A percentile compares a stretch with the other conserved stretches of the same genome.
These are phyloP conservation scores for Melanotaenia pygmaea DNA, from an alignment of 2,797 vertebrate species.

Conservation along the genomic window DNA sequence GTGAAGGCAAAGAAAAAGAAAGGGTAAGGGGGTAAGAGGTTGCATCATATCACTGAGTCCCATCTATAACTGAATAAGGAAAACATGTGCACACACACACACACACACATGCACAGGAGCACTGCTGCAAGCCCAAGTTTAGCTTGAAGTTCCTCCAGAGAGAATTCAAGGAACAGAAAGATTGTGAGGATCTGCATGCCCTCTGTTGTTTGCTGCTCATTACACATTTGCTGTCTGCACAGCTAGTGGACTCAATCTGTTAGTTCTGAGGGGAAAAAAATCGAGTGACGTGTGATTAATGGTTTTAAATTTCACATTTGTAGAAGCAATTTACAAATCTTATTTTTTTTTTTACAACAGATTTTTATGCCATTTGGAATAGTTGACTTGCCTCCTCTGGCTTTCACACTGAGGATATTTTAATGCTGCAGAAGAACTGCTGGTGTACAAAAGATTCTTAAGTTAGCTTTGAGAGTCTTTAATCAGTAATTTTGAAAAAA, in stretches of 20 bases:
- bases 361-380: background rate
- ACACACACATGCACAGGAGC: background rate
- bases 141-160: constrained; percentile 19
- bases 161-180: constrained; percentile 19
- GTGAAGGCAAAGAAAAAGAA: constrained; percentile 46
- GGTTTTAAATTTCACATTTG: background rate
- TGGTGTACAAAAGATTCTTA: background rate
- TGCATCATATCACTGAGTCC: constrained; percentile 36
- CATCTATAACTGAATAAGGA: constrained; percentile 35
- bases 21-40: constrained; percentile 63
- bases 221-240: background rate
- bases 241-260: background rate
- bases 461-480: background rate
- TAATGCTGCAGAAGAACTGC: background rate
- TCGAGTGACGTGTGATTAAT: background rate
- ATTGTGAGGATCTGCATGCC: background rate
- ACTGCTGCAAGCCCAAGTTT: constrained; percentile 38
- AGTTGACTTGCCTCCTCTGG: background rate
- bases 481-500: background rate
- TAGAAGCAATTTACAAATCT: background rate
- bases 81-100: constrained; percentile 11
- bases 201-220: background rate
- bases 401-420: background rate
- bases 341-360: background rate
- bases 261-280: background rate